phyloP scores from a whole-genome alignment of 2,888 invertebrate genomes.

The Timema podura region DNA sequence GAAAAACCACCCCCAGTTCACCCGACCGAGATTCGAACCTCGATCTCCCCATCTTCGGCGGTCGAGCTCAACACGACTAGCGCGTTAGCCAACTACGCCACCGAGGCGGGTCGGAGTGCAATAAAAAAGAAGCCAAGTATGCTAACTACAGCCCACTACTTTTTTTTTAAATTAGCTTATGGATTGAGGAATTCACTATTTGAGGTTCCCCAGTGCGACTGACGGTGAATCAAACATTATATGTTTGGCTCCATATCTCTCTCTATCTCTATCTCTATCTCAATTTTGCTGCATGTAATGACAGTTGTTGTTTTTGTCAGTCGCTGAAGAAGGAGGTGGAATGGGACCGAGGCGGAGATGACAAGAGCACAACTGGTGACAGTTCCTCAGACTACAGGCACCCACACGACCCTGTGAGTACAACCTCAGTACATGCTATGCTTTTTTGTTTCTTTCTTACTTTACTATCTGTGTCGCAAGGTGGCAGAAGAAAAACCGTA shows the following conservation, averaged over 20 bases:
- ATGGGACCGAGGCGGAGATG: constrained; percentile 75
- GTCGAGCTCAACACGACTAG: too few species aligned
- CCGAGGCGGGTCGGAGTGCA: too few species aligned
- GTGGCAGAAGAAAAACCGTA: background rate
- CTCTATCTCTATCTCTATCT: background rate
- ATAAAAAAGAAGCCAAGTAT: too few species aligned
- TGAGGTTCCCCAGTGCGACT: too few species aligned
- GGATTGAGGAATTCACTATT: too few species aligned
- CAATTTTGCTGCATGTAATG: background rate
- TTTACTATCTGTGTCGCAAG: background rate
- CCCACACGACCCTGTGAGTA: constrained; percentile 79
- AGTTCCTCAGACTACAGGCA: constrained; percentile 74
- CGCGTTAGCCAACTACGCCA: too few species aligned
- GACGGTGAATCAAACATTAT: too few species aligned
- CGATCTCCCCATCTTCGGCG: too few species aligned
- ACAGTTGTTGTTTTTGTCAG: constrained; percentile 52
- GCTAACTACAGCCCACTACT: too few species aligned
- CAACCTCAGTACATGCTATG: constrained; percentile 4
- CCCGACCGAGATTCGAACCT: too few species aligned
- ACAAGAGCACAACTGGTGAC: constrained; percentile 67
- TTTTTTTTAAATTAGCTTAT: too few species aligned
- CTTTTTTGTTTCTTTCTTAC: background rate
- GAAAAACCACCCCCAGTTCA: too few species aligned
- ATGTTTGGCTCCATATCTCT: background rate
- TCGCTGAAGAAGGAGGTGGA: constrained; percentile 86